phyloP scores from a whole-genome alignment of 2,797 vertebrate species.

The Prionace glauca region DNA sequence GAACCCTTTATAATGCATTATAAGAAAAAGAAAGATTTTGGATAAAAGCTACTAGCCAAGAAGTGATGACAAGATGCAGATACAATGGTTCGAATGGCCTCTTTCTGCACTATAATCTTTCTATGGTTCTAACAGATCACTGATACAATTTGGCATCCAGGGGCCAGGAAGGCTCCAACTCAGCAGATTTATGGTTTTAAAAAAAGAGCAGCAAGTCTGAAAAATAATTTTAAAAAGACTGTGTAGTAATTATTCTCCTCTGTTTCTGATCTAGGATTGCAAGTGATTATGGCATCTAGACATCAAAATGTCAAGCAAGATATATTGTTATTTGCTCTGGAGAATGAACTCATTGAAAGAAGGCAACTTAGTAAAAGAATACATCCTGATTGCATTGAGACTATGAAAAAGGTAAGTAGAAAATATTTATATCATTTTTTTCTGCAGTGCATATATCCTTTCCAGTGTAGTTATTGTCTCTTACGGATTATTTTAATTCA shows the following conservation, averaged over 20 bases:
- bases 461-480: constrained; percentile 11
- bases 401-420: constrained; percentile 69
- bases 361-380: constrained; percentile 57
- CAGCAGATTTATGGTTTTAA: not conserved
- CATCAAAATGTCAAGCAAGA: constrained; percentile 65
- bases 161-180: not conserved
- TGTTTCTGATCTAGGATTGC: constrained; percentile 52
- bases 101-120: no score
- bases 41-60: not conserved
- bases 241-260: constrained; percentile 24
- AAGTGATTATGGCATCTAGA: constrained; percentile 72
- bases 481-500: constrained; percentile 33
- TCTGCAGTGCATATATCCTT: not conserved
- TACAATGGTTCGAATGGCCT: no score
- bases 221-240: not conserved
- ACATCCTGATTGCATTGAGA: constrained; percentile 62
- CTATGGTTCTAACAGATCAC: not conserved
- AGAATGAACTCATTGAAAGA: constrained; percentile 54
- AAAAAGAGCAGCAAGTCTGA: not conserved
- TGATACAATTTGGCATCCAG: not conserved
- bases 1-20: not conserved
- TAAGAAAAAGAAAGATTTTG: not conserved
- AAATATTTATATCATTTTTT: not conserved
- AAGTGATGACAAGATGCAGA: not conserved
- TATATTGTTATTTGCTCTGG: constrained; percentile 53